Conservation (phyloP, 2,888 invertebrate genomes). For the Cartodere bifasciata region DNA sequence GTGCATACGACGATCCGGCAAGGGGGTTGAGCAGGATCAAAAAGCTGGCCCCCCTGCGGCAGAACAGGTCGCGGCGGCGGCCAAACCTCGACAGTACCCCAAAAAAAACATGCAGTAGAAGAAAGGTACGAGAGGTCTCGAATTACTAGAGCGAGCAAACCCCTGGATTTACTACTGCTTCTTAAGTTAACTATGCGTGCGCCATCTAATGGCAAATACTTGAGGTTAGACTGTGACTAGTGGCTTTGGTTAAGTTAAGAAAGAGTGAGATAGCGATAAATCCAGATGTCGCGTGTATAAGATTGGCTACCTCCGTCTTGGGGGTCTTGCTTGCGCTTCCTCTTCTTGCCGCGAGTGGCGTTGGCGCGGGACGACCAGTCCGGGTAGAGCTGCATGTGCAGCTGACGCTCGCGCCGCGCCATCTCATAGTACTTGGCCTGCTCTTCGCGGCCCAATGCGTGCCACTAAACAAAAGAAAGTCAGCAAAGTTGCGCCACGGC, state of each 20-base stretch:
- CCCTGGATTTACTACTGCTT: too few relatives aligned
- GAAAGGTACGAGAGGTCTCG: too few relatives aligned
- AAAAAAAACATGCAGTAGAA: slow-evolving; percentile 31
- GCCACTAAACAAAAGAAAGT: slow-evolving; percentile 69
- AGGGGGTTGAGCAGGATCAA: slow-evolving; percentile 9
- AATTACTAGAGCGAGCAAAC: too few relatives aligned
- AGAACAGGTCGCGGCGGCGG: slow-evolving; percentile 38
- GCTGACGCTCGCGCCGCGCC: slow-evolving; percentile 95
- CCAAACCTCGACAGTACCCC: slow-evolving; percentile 29
- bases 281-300: slow-evolving; percentile 15
- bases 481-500: slow-evolving; percentile 24
- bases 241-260: too few relatives aligned
- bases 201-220: too few relatives aligned
- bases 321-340: slow-evolving; percentile 98
- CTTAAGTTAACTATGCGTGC: too few relatives aligned
- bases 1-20: slow-evolving; percentile 22
- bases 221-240: too few relatives aligned
- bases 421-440: slow-evolving; percentile 99
- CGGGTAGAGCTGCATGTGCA: slow-evolving; percentile 98
- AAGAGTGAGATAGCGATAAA: too few relatives aligned
- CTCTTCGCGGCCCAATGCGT: slow-evolving; percentile 97
- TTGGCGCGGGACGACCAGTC: slow-evolving; percentile 99
- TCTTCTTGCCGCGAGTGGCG: slow-evolving; percentile 99
- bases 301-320: slow-evolving; percentile 86
- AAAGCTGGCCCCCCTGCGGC: slow-evolving; percentile 19